Evolutionary conservation across 92 coral and sea anemone species (phyloP).

Genomic region (Porites rus): DNA sequence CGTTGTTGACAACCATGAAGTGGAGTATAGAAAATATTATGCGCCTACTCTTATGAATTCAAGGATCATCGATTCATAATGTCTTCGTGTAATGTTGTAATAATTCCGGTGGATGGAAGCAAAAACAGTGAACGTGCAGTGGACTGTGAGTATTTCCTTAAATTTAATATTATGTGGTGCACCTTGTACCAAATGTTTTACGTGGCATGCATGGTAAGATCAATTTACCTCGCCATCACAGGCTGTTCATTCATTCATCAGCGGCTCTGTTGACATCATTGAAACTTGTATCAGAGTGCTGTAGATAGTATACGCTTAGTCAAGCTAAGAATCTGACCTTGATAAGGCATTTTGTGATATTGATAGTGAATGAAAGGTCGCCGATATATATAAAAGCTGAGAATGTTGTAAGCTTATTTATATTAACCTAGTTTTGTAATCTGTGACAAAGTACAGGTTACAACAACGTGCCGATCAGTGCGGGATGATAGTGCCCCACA

Average conservation of each 20-base stretch:
- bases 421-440: no score
- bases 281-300: constrained; percentile 10
- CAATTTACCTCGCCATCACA: neutral
- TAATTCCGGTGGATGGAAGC: constrained; percentile 79
- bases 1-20: neutral
- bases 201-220: no score
- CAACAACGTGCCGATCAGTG: no score
- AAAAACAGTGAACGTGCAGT: constrained; percentile 76
- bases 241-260: neutral
- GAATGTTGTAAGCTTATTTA: neutral
- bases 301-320: neutral
- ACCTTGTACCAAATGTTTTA: no score
- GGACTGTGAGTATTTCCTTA: constrained; percentile 53
- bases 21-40: neutral
- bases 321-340: neutral
- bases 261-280: no score
- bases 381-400: neutral
- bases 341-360: constrained; percentile 1
- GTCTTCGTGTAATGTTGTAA: constrained; percentile 56
- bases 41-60: neutral
- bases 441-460: no score
- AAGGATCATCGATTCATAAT: neutral
- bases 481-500: no score
- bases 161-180: neutral
- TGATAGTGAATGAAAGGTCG: neutral